phyloP scores from a whole-genome alignment of 2,797 vertebrate genomes.

The Scarus forsteni region DNA sequence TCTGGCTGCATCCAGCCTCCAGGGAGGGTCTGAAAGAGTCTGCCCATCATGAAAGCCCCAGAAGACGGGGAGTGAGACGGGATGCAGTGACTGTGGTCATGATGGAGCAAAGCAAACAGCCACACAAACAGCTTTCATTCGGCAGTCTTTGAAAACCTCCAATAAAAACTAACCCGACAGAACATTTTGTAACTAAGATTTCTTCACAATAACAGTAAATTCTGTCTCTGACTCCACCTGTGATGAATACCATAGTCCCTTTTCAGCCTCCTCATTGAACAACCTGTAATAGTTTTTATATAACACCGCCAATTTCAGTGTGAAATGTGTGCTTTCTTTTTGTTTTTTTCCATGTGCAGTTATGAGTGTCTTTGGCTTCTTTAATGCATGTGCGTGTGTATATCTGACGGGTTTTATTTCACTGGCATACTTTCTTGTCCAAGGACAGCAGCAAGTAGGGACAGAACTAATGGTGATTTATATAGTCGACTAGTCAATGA shows the following conservation, averaged over 20 bases:
- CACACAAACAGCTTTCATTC: slow-evolving; percentile 3
- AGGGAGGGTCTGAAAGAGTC: slow-evolving; percentile 42
- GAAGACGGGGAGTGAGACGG: slow-evolving; percentile 22
- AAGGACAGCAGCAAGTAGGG: slow-evolving; percentile 53
- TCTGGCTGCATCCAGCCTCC: slow-evolving; percentile 63
- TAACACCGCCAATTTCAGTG: slow-evolving; percentile 24
- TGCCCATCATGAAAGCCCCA: slow-evolving; percentile 40
- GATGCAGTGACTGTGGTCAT: slow-evolving; percentile 13
- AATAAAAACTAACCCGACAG: slow-evolving; percentile 11
- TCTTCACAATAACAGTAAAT: slow-evolving; percentile 34
- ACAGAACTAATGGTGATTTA: too few relatives aligned
- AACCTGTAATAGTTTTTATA: slow-evolving; percentile 23
- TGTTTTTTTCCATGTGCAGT: slow-evolving; percentile 6
- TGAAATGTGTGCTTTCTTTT: slow-evolving; percentile 15
- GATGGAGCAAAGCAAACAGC: slow-evolving; percentile 4
- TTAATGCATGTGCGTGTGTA: slow-evolving; percentile 4
- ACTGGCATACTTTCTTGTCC: slow-evolving; percentile 29
- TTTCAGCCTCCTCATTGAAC: slow-evolving; percentile 42
- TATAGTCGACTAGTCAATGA: too few relatives aligned
- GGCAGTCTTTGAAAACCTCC: slow-evolving; percentile 17
- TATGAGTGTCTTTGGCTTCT: slow-evolving; percentile 19
- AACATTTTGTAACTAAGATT: slow-evolving; percentile 28
- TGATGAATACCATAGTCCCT: slow-evolving; percentile 17
- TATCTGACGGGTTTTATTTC: slow-evolving; percentile 35
- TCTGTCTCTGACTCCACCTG: slow-evolving; percentile 37